A percentile compares a stretch with the other conserved stretches of the same genome.
Evolutionary conservation across 2,797 vertebrate species (phyloP).

Genomic region (Hoplostethus atlanticus): DNA sequence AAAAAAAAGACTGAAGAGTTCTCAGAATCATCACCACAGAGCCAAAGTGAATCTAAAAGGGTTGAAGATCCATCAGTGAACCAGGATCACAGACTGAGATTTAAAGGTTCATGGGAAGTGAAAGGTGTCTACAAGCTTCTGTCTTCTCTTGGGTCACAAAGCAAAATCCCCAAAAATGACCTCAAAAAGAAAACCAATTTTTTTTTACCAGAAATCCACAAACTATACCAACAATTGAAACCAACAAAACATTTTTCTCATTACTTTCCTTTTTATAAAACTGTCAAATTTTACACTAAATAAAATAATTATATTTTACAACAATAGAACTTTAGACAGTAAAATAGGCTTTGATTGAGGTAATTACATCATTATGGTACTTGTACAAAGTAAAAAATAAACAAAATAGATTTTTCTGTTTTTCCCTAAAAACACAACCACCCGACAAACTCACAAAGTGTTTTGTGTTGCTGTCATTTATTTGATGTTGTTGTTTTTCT

Average conservation of each 20-base stretch:
- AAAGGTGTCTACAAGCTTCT: constrained; percentile 21
- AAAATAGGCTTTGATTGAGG: constrained; percentile 88
- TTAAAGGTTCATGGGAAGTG: constrained; percentile 11
- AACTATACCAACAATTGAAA: constrained; percentile 74
- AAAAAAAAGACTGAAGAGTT: constrained; percentile 34
- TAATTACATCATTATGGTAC: constrained; percentile 84
- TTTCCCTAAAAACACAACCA: constrained; percentile 67
- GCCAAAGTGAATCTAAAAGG: constrained; percentile 25
- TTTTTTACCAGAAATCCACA: constrained; percentile 60
- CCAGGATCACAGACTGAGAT: not conserved
- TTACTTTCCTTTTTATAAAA: constrained; percentile 82
- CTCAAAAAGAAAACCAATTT: constrained; percentile 50
- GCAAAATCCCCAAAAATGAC: constrained; percentile 68
- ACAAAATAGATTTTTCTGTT: constrained; percentile 74
- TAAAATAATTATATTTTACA: constrained; percentile 88
- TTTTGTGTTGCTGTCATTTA: constrained; percentile 32
- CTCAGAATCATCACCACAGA: constrained; percentile 40
- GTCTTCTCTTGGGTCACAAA: constrained; percentile 28
- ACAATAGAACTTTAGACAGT: constrained; percentile 84
- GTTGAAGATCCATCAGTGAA: constrained; percentile 23
- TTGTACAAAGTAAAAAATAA: constrained; percentile 84
- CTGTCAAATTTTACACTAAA: constrained; percentile 83
- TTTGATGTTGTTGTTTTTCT: constrained; percentile 28
- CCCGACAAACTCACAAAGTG: constrained; percentile 39
- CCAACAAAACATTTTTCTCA: constrained; percentile 50